Evolutionary conservation across 2,113 vertebrate species (phyloP), one percentile per base, ranked within the genome.

Genomic region (Lichenostomus cassidix): DNA sequence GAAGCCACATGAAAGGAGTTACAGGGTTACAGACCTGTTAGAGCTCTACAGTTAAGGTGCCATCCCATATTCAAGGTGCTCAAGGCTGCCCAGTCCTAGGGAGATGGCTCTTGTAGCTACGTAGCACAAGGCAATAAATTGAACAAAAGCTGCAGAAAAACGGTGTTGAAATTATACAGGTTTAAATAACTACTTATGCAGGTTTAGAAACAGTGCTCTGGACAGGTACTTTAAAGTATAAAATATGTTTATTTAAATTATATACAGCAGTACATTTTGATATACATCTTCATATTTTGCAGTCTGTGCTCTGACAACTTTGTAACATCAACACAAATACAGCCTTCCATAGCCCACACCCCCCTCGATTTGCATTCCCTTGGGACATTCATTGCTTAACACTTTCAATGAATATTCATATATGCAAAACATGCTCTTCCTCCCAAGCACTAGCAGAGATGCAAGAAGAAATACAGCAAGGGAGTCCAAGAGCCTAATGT

Each of bases 201-300:
- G 83, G 58, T 68, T 94, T 90, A 90, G 78, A 97, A 95, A 97
- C 52, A 97, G 68, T 31, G 60, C 52, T 95, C 91, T 59, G 59
- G 84, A 97, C 87, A 98, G 94, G 47, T 80, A 81, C 70, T 78
- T 95, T 67, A 44, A 82, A 86, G 92, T 81, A 97, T 73, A 97
- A 97, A 97, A 96, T 62, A 82, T 1, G 71, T 98, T 98, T 98
- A 98, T 98, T 98, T 98, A 83, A 90, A 86, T 95, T 94, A 94
- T 70, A 96, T 79, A 93, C 73, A 96, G 89, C 64, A 89, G 39
- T 92, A 97, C 90, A 96, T 79, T 92, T 90, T 50, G 73, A 89
- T 15, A 84, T 2, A 91, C 53, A 91, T 77, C 92, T 96, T 92
- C 62, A 53, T 33, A 59, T 60, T 67, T 46, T 77, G 71, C 75